These are phyloP conservation scores for Augochlora pura DNA, from an alignment of 1,140 invertebrate species.

Conservation along the genomic window DNA sequence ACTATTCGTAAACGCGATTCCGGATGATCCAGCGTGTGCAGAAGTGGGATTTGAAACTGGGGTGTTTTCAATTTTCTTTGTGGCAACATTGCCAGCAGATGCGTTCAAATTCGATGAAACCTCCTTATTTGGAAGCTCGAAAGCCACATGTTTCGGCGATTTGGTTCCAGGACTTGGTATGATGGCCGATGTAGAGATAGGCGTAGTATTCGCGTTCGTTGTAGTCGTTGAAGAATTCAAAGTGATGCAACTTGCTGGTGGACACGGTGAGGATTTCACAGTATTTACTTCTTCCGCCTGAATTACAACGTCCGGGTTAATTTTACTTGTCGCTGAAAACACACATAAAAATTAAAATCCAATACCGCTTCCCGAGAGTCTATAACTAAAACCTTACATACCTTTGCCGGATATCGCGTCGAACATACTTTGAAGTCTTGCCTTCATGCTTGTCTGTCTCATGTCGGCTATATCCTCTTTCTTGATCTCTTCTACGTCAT, in stretches of 20 bases:
- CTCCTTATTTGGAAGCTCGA: conserved; percentile 55
- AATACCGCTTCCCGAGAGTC: not conserved
- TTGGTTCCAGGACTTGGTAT: conserved; percentile 56
- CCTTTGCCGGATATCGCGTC: conserved; percentile 79
- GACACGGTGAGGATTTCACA: conserved; percentile 6
- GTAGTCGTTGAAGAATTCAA: conserved; percentile 72
- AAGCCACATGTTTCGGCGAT: conserved; percentile 67
- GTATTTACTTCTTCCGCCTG: conserved; percentile 73
- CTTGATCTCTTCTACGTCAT: conserved; percentile 75
- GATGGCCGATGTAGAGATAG: conserved; percentile 72
- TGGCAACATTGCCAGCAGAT: not conserved
- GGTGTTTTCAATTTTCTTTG: not conserved
- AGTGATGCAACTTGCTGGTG: conserved; percentile 37
- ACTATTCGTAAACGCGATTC: not conserved
- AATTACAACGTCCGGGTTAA: conserved; percentile 76
- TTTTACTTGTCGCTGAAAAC: conserved; percentile 68
- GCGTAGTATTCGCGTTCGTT: conserved; percentile 73
- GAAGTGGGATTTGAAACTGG: too few relatives aligned
- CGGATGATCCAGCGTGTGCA: not conserved
- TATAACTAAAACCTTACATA: conserved; percentile 46
- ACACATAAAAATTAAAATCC: not conserved
- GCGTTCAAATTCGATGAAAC: not conserved
- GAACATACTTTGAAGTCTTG: conserved; percentile 77
- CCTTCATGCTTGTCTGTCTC: conserved; percentile 76
- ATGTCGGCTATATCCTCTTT: conserved; percentile 75